Percentiles rank a stretch among this genome's conserved stretches.
Conservation (phyloP, 1,140 invertebrate genomes). For the Drosophila repletoides region DNA sequence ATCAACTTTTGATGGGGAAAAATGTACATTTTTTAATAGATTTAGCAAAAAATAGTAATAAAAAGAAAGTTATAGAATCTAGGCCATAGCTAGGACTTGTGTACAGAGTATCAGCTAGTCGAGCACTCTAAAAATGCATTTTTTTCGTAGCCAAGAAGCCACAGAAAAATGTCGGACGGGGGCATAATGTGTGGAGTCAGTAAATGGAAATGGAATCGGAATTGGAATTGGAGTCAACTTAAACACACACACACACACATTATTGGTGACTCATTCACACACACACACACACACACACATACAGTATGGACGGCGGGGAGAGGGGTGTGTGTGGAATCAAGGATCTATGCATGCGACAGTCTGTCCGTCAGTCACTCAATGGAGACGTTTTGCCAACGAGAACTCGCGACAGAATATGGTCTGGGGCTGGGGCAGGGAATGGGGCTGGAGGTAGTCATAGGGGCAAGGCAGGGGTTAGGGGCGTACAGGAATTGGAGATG, state of each 20-base stretch:
- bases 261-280: slow-evolving; percentile 62
- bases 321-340: slow-evolving; percentile 12
- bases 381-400: slow-evolving; percentile 57
- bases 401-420: slow-evolving; percentile 53
- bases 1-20: no score
- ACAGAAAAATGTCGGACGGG: slow-evolving; percentile 12
- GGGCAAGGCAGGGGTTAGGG: background rate
- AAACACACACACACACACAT: slow-evolving; percentile 27
- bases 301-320: background rate
- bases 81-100: no score
- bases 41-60: no score
- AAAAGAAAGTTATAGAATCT: no score
- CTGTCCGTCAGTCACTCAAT: slow-evolving; percentile 31
- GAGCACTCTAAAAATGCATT: no score
- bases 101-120: no score
- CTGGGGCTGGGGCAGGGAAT: background rate
- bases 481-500: slow-evolving; percentile 6
- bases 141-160: background rate
- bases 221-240: slow-evolving; percentile 55
- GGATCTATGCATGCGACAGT: slow-evolving; percentile 38
- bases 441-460: background rate
- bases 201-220: slow-evolving; percentile 25
- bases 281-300: slow-evolving; percentile 21
- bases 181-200: slow-evolving; percentile 13
- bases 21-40: no score